Conservation (phyloP, 2,113 vertebrate species). For the Suricata suricatta region DNA sequence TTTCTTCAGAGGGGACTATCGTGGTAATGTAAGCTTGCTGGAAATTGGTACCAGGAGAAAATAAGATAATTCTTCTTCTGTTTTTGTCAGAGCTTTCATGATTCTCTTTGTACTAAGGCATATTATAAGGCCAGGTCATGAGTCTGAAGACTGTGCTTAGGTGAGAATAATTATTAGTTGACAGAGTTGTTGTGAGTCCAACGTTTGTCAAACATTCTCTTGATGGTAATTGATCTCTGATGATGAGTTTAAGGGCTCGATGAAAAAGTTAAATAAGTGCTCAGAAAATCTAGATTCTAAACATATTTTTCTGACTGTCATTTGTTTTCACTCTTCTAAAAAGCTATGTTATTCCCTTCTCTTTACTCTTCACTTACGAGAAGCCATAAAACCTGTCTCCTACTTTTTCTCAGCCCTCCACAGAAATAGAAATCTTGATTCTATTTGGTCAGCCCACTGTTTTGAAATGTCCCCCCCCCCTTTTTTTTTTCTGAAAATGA, state of each 20-base stretch:
- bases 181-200: not conserved
- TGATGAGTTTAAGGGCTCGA: not conserved
- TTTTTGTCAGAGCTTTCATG: not conserved
- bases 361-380: not conserved
- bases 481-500: not conserved
- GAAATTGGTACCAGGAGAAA: not conserved
- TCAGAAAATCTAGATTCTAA: constrained; percentile 9
- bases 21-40: not conserved
- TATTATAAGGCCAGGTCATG: not conserved
- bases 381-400: not conserved
- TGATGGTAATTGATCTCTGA: not conserved
- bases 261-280: not conserved
- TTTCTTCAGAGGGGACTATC: not conserved
- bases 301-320: not conserved
- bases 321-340: not conserved
- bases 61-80: not conserved
- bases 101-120: not conserved
- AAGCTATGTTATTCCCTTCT: not conserved
- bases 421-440: not conserved
- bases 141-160: not conserved
- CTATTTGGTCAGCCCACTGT: not conserved
- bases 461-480: not conserved
- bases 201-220: not conserved
- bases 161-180: not conserved
- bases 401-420: not conserved